phyloP scores from a whole-genome alignment of 2,888 invertebrate genomes.

The Cremastobaeus sp. region DNA sequence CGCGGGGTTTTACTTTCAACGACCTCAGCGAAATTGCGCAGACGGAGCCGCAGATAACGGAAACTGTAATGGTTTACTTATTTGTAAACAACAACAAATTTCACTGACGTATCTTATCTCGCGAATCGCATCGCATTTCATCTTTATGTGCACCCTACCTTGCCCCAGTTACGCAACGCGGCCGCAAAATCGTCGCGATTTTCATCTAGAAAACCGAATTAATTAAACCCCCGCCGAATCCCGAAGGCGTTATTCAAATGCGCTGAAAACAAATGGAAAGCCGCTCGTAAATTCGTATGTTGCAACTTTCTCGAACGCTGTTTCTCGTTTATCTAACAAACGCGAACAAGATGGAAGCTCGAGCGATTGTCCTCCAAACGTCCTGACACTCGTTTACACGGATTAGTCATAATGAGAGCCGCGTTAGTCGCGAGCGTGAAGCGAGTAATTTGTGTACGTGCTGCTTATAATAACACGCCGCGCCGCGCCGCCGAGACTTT shows the following conservation, averaged over 20 bases:
- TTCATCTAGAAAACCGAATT: constrained; percentile 31
- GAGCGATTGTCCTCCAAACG: constrained; percentile 33
- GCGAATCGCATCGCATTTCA: constrained; percentile 22
- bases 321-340: constrained; percentile 47
- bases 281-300: constrained; percentile 39
- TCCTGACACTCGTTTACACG: constrained; percentile 48
- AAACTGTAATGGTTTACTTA: constrained; percentile 6
- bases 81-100: constrained; percentile 3
- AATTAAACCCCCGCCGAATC: constrained; percentile 38
- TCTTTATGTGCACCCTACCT: constrained; percentile 17
- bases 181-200: constrained; percentile 10
- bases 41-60: constrained; percentile 14
- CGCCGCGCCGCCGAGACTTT: constrained; percentile 28
- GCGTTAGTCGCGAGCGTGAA: constrained; percentile 22
- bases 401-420: constrained; percentile 48
- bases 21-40: constrained; percentile 1
- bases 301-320: constrained; percentile 42
- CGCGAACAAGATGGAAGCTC: constrained; percentile 25
- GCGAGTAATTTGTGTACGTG: constrained; percentile 38
- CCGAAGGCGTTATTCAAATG: constrained; percentile 39
- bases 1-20: no score
- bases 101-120: constrained; percentile 11
- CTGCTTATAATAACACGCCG: constrained; percentile 26
- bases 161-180: constrained; percentile 14
- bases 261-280: constrained; percentile 40